Conservation (phyloP, 2,113 vertebrate species). For the Syrrhaptes paradoxus region DNA sequence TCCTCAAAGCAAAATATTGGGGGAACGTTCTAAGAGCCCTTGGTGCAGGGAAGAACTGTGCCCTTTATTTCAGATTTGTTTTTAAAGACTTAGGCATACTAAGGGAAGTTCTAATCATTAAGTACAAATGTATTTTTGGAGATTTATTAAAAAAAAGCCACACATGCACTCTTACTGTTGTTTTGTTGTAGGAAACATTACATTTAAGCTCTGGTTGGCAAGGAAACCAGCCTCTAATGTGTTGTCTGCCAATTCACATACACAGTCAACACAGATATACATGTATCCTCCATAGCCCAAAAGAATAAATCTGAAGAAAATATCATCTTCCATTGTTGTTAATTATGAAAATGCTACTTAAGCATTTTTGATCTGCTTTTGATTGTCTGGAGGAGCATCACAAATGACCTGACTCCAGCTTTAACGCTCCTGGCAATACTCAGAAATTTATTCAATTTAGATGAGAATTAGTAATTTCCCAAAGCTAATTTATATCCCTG, state of each 20-base stretch:
- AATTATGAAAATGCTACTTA: background rate
- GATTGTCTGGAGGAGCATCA: background rate
- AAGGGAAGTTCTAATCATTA: background rate
- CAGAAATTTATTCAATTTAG: background rate
- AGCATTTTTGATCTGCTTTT: background rate
- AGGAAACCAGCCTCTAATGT: slow-evolving; percentile 35
- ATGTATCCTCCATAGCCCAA: background rate
- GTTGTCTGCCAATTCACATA: background rate
- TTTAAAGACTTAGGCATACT: background rate
- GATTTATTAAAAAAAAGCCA: background rate
- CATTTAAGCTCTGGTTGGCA: slow-evolving; percentile 32
- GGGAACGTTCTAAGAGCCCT: background rate
- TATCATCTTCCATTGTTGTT: background rate
- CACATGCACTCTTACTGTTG: background rate
- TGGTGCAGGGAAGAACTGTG: background rate
- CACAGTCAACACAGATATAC: background rate
- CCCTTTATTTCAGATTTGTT: background rate
- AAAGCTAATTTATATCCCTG: background rate
- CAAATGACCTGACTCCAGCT: background rate
- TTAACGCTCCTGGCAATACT: background rate
- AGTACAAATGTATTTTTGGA: background rate
- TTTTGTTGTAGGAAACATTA: slow-evolving; percentile 41
- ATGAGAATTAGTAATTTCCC: background rate
- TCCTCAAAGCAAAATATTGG: background rate
- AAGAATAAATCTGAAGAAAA: background rate